phyloP scores from a whole-genome alignment of 2,888 invertebrate species.

The Hydrotaea cyrtoneurina region DNA sequence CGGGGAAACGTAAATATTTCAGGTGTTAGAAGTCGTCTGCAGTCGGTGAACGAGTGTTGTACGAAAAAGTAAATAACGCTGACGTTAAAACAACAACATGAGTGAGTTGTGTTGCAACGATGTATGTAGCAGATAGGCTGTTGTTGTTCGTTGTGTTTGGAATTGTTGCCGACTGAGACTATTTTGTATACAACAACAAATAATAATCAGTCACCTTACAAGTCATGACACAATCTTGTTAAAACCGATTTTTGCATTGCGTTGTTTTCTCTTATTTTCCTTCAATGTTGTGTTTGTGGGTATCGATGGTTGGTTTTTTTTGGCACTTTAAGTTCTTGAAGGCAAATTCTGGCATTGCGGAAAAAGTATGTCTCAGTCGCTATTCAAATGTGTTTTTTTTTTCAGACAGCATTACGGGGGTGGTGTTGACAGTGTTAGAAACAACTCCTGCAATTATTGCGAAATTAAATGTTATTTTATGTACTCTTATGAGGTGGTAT shows the following conservation, averaged over 20 bases:
- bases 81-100: neutral
- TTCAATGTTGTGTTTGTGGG: conserved; percentile 23
- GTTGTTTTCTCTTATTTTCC: conserved; percentile 11
- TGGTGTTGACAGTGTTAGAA: neutral
- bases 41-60: neutral
- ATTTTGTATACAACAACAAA: conserved; percentile 50
- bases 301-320: neutral
- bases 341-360: neutral
- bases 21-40: conserved; percentile 17
- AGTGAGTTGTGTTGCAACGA: neutral
- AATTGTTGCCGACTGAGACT: neutral
- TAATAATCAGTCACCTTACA: conserved; percentile 50
- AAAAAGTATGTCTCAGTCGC: neutral
- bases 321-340: conserved; percentile 48
- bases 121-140: neutral
- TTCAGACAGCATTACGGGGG: neutral
- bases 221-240: conserved; percentile 60
- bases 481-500: no score
- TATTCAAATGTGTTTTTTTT: neutral
- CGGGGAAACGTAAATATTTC: conserved; percentile 11
- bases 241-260: neutral
- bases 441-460: no score
- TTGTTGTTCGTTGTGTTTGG: neutral
- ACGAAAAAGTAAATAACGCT: neutral
- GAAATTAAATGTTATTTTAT: no score